Base-by-base conservation (phyloP, 1,140 invertebrate genomes). In the Leptoteleia sp. region DNA sequence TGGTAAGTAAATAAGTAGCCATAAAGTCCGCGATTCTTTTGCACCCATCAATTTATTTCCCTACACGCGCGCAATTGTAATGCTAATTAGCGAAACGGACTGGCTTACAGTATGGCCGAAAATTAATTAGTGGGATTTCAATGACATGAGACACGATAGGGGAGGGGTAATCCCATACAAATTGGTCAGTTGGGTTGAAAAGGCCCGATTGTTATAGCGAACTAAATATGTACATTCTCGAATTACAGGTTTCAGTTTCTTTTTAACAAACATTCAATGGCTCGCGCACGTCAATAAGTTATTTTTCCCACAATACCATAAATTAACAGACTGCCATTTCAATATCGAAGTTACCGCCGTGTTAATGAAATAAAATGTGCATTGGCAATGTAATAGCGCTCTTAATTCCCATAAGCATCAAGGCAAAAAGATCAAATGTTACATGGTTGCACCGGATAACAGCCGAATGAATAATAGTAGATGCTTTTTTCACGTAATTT, bases 41-140 rank as follows among this genome's bases (percentile, higher is more conserved):
- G 40, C 40, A 47, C 22, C 50, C 8, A 59, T 50, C 42, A 61
- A 61, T 61, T 52, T 59, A 38, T 75, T 65, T 67, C 61, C 61
- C 52, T 45, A 75, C 43, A 50, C 47, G 37, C 17, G 25, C 22
- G 31, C 43, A 61, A 68, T 68, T 76, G 62, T 76, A 42, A 76
- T 76, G 72, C 62, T 76, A 76, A 76, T 76, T 76, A 76, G 57
- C 22, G 35, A 40, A 62, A 31, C 55, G 48, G 7, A 35, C 64
- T 52, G 62, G 45, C 54, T 47, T 52, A 73, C 68, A 29, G 50
- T 73, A 54, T 73, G 68, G 71, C 43, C 52, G 64, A 75, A 70
- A 87, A 87, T 87, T 86, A 87, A 87, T 87, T 87, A 87, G 81
- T 70, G 76, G 76, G 81, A 85, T 83, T 82, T 78, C 82, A 71